phyloP scores from a whole-genome alignment of 2,113 vertebrate genomes.

The Oplegnathus fasciatus region DNA sequence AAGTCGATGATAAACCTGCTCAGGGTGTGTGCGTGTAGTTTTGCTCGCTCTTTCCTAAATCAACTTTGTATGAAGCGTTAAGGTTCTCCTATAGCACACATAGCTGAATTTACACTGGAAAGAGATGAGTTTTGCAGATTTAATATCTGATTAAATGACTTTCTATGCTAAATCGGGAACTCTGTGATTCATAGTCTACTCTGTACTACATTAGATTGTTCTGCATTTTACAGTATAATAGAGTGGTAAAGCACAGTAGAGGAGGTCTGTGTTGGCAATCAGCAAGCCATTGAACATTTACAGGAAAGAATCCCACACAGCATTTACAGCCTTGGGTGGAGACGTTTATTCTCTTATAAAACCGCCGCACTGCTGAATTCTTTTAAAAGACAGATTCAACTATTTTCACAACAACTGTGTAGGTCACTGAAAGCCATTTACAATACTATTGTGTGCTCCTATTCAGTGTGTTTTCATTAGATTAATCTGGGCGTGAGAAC shows the following conservation, averaged over 20 bases:
- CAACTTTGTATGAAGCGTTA: too few relatives aligned
- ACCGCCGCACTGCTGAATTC: constrained; percentile 7
- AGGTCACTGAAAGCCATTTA: background rate
- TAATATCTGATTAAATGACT: background rate
- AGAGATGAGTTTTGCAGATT: background rate
- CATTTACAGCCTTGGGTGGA: constrained; percentile 47
- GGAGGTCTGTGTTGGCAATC: constrained; percentile 14
- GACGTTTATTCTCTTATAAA: constrained; percentile 38
- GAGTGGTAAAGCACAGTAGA: background rate
- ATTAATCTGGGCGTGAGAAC: background rate
- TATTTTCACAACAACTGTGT: background rate
- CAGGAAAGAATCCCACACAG: constrained; percentile 23
- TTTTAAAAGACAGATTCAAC: constrained; percentile 36
- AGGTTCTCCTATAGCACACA: background rate
- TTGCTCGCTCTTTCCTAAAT: background rate
- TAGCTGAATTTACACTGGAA: background rate
- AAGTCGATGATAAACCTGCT: background rate
- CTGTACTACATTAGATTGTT: constrained; percentile 6
- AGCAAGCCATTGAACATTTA: constrained; percentile 43
- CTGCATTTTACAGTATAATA: constrained; percentile 7
- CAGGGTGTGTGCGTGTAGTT: background rate
- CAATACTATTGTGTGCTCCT: background rate
- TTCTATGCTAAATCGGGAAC: background rate
- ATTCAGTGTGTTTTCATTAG: background rate
- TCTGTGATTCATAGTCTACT: constrained; percentile 5